Evolutionary conservation across 2,888 invertebrate genomes (phyloP).

Genomic region (Halictus quadricinctus): DNA sequence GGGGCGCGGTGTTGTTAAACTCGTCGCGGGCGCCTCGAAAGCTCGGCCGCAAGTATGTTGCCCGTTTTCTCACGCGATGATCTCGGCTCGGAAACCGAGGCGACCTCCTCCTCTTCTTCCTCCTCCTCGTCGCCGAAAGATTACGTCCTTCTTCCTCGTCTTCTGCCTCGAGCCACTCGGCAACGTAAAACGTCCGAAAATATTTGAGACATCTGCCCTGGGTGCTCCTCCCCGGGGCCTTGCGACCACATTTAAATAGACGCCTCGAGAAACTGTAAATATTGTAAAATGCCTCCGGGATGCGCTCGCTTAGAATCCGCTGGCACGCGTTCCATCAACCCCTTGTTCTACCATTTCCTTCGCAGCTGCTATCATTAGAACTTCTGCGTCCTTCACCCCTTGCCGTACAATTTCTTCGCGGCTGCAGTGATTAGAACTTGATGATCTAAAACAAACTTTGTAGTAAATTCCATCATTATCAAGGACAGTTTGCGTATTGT

Average conservation of each 20-base stretch:
- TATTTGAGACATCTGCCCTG: neutral
- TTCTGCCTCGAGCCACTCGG: neutral
- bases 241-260: slow-evolving; percentile 1
- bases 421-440: too few relatives aligned
- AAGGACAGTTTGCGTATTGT: too few relatives aligned
- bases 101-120: neutral
- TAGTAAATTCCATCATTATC: too few relatives aligned
- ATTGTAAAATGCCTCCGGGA: neutral
- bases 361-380: slow-evolving; percentile 2
- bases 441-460: too few relatives aligned
- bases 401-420: too few relatives aligned
- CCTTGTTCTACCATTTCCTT: slow-evolving; percentile 1
- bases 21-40: neutral
- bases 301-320: neutral
- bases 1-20: slow-evolving; percentile 21
- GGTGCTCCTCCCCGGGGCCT: neutral
- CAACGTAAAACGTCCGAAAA: neutral
- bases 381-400: neutral
- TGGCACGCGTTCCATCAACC: slow-evolving; percentile 2
- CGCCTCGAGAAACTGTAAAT: neutral
- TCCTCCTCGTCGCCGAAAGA: neutral
- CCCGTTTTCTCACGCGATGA: neutral
- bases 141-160: neutral
- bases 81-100: neutral
- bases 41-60: neutral